Evolutionary conservation across 2,888 invertebrate genomes (phyloP), one percentile per base, ranked within the genome.

Genomic region (Agelastica alni): DNA sequence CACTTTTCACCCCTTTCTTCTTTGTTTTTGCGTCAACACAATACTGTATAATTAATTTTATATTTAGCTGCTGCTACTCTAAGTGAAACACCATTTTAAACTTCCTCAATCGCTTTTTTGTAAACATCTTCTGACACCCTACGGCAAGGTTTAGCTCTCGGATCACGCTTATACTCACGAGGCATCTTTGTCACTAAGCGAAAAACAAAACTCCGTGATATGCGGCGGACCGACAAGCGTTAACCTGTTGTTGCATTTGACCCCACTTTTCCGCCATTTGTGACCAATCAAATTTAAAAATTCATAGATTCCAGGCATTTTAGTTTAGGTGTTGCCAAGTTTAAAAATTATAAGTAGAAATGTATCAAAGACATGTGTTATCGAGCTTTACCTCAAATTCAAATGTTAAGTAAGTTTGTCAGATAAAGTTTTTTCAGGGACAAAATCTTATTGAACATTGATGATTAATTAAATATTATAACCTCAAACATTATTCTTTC

Each of bases 401-500:
- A n/a, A 28, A 28, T 28, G 28, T 28, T 28, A 28, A 4, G 28
- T 4, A 9, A 9, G 28, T 28, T 28, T 28, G 28, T 28, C 28
- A 28, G 28, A 28, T 54, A 37, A 37, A 37, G 22, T 36, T 37
- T 37, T 36, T 47, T 47, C 22, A 36, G 18, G 46, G 46, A 34
- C 30, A 30, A 30, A 30, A 43, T 3, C 26, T 28, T 10, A 46
- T 34, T 46, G 20, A 46, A 46, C 32, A 46, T 32, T 34, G 12
- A 34, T 34, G n/a, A 16, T 17, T 17, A 17, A 39, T 20, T 34
- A 31, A 32, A 46, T 46, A 46, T 36, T 46, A 46, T 34, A 46
- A 34, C 34, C 17, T 34, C 34, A 46, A 46, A 46, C n/a, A n/a
- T n/a, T n/a, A n/a, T n/a, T n/a, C n/a, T n/a, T 46, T 46, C 39